phyloP scores from a whole-genome alignment of 1,140 invertebrate species.

The Heterodera carotae region DNA sequence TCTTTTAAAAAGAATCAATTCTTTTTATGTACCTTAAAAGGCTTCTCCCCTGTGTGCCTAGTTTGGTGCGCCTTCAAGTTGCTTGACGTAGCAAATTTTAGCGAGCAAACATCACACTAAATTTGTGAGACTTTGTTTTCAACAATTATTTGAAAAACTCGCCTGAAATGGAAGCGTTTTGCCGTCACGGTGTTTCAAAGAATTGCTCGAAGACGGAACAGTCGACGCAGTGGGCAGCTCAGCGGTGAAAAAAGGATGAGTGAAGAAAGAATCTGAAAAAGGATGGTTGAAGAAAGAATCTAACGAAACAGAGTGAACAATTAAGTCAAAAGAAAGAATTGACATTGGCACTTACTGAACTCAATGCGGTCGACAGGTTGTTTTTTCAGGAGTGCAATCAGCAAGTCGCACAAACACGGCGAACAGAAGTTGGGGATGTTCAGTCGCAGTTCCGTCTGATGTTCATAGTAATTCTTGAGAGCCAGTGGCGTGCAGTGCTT shows the following conservation, averaged over 20 bases:
- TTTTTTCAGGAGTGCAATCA: slow-evolving; percentile 81
- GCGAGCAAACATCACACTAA: too few species aligned
- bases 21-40: too few species aligned
- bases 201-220: too few species aligned
- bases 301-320: slow-evolving; percentile 36
- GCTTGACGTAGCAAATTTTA: too few species aligned
- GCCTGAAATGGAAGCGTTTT: too few species aligned
- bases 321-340: not conserved
- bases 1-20: too few species aligned
- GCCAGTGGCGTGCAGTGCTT: slow-evolving; percentile 95
- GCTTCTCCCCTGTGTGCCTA: too few species aligned
- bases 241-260: slow-evolving; percentile 51
- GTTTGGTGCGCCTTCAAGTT: too few species aligned
- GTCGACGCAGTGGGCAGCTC: slow-evolving; percentile 9
- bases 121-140: too few species aligned
- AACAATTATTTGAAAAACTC: too few species aligned
- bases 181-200: too few species aligned
- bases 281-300: slow-evolving; percentile 63
- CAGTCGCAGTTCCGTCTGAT: slow-evolving; percentile 88
- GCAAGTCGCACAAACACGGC: slow-evolving; percentile 80
- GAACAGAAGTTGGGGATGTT: slow-evolving; percentile 89
- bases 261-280: too few species aligned
- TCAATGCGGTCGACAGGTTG: slow-evolving; percentile 92
- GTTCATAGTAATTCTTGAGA: slow-evolving; percentile 94
- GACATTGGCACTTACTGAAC: slow-evolving; percentile 71